Evolutionary conservation across 2,888 invertebrate genomes (phyloP).

Genomic region (Drosophila bunnanda): DNA sequence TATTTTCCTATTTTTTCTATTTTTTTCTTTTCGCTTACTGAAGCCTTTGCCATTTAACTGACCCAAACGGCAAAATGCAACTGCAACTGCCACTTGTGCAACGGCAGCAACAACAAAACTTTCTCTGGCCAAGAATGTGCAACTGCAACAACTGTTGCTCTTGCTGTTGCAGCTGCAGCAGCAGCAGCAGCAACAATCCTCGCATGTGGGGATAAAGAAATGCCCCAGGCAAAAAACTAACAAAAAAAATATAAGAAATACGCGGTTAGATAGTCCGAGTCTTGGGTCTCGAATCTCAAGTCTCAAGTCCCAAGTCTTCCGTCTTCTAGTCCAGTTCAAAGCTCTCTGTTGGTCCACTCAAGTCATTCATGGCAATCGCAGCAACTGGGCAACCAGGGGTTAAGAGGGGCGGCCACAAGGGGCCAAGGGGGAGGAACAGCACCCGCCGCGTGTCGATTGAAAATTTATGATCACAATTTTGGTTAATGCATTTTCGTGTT

Average conservation of each 20-base stretch:
- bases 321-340: conserved; percentile 63
- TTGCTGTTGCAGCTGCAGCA: conserved; percentile 24
- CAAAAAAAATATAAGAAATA: conserved; percentile 20
- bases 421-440: conserved; percentile 40
- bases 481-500: conserved; percentile 85
- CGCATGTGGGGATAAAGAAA: conserved; percentile 41
- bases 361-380: conserved; percentile 66
- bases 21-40: neutral
- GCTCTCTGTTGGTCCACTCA: conserved; percentile 46
- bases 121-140: conserved; percentile 74
- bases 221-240: conserved; percentile 24
- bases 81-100: conserved; percentile 66
- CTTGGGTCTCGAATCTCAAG: conserved; percentile 1
- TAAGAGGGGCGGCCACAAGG: conserved; percentile 5
- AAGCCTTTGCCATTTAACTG: conserved; percentile 46
- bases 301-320: conserved; percentile 28
- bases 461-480: conserved; percentile 85
- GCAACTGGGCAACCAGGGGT: conserved; percentile 1
- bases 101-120: conserved; percentile 59
- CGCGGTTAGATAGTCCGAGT: conserved; percentile 39
- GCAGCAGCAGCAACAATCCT: conserved; percentile 42
- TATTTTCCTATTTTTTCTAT: neutral
- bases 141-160: conserved; percentile 64
- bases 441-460: conserved; percentile 78
- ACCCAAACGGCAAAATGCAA: conserved; percentile 57